These are phyloP conservation scores for Clarias laeviceps DNA, from an alignment of 2,797 vertebrate genomes.

Conservation along the genomic window DNA sequence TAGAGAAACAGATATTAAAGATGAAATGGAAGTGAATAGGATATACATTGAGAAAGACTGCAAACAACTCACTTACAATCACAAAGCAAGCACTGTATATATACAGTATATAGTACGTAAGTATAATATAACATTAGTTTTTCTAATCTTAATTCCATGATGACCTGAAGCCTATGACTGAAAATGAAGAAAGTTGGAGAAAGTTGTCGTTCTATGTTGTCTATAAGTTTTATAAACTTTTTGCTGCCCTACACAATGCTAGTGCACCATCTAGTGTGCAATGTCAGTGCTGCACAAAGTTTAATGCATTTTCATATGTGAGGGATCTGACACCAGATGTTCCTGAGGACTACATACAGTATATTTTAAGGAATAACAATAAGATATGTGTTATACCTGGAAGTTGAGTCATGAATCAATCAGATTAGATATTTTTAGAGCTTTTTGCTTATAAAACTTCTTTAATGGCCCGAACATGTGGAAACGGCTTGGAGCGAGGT, in stretches of 20 bases:
- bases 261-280: constrained; percentile 36
- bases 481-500: no score
- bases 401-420: background rate
- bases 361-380: background rate
- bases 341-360: background rate
- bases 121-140: no score
- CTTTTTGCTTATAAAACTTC: background rate
- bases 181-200: background rate
- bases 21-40: no score
- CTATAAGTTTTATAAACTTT: background rate
- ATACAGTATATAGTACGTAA: no score
- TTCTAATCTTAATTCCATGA: background rate
- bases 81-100: no score
- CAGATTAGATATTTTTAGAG: background rate
- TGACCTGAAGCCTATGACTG: background rate
- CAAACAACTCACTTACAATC: no score
- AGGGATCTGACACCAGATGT: background rate
- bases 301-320: no score
- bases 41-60: no score
- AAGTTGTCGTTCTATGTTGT: background rate
- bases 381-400: background rate
- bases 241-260: background rate
- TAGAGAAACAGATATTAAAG: no score
- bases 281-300: background rate
- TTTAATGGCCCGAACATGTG: no score